Percentiles rank a stretch among this genome's conserved stretches.
Conservation (phyloP, 2,113 vertebrate genomes). For the Steatornis caripensis region DNA sequence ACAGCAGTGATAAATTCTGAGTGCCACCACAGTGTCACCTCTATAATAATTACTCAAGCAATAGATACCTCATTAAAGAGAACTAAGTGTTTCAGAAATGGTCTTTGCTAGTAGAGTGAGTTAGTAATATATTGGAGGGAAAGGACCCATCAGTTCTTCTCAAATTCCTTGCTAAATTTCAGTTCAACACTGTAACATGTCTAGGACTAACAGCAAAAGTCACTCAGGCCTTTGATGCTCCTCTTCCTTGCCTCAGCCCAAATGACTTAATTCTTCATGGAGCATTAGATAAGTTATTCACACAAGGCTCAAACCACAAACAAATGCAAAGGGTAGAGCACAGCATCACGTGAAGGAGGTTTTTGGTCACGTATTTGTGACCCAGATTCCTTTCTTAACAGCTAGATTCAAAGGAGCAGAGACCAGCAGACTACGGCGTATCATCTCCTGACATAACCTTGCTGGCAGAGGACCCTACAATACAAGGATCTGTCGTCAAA, state of each 20-base stretch:
- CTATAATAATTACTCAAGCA: neutral
- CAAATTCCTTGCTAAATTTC: neutral
- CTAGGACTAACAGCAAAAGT: neutral
- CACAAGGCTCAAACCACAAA: neutral
- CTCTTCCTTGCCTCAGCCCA: neutral
- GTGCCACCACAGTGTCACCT: neutral
- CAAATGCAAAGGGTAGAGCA: neutral
- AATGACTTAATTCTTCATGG: neutral
- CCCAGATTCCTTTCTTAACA: neutral
- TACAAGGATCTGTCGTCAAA: neutral
- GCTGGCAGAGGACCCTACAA: neutral
- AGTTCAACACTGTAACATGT: neutral
- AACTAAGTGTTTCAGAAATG: neutral
- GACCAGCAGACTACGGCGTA: neutral
- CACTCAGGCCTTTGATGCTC: neutral
- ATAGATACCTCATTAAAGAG: neutral
- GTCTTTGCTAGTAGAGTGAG: neutral
- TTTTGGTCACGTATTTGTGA: neutral
- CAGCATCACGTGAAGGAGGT: neutral
- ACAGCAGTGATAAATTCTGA: neutral
- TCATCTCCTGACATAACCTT: neutral
- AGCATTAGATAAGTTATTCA: neutral
- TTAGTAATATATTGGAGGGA: neutral
- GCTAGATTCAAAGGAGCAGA: neutral
- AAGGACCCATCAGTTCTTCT: neutral